These are phyloP conservation scores for Hyalella azteca DNA, from an alignment of 2,888 invertebrate species.

Conservation along the genomic window DNA sequence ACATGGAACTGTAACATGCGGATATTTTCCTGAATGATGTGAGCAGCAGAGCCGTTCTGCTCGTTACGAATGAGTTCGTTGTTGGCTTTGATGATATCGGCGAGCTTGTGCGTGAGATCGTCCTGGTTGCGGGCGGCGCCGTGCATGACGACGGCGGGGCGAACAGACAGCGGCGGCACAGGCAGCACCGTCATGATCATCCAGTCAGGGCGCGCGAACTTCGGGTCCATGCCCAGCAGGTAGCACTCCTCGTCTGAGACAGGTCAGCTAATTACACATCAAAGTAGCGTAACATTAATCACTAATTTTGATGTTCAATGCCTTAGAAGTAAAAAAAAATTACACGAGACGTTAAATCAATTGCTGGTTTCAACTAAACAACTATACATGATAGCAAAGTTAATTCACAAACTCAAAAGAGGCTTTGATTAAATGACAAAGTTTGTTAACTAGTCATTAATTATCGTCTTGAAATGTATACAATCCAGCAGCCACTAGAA, in stretches of 20 bases:
- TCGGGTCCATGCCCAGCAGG: constrained; percentile 93
- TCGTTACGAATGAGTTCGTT: constrained; percentile 95
- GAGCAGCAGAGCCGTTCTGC: constrained; percentile 94
- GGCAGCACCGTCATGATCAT: constrained; percentile 98
- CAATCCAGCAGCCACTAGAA: too few species aligned
- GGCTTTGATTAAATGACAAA: too few species aligned
- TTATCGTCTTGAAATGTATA: too few species aligned
- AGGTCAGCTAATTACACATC: too few species aligned
- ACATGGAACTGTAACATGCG: constrained; percentile 99
- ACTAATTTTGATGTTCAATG: too few species aligned
- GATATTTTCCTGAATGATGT: constrained; percentile 94
- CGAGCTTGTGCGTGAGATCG: constrained; percentile 97
- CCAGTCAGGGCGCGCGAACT: constrained; percentile 98
- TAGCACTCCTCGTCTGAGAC: constrained; percentile 92
- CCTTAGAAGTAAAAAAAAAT: too few species aligned
- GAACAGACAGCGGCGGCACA: constrained; percentile 93
- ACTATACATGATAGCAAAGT: too few species aligned
- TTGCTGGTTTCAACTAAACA: too few species aligned
- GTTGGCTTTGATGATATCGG: constrained; percentile 97
- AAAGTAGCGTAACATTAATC: background rate
- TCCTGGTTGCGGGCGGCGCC: constrained; percentile 98
- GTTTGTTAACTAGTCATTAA: too few species aligned
- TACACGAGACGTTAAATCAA: too few species aligned
- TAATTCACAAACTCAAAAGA: too few species aligned
- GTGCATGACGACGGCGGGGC: constrained; percentile 98